Base-by-base conservation (phyloP, 1,140 invertebrate genomes). In the Zaprionus camerounensis region DNA sequence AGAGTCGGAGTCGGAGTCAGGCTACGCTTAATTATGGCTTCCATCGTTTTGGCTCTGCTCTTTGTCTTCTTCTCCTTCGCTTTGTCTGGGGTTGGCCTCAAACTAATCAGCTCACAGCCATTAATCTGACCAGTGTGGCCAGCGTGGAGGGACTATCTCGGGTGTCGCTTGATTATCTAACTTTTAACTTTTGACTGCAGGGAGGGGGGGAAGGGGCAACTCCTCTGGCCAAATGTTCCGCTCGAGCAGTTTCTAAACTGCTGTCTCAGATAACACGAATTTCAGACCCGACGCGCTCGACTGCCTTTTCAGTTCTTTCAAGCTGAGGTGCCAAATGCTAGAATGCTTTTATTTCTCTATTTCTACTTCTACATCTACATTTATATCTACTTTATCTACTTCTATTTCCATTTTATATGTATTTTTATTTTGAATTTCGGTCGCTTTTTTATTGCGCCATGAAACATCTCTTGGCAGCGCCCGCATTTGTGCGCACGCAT, bases 21-120 rank as follows among this genome's bases (percentile, higher is more conserved):
- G 67, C 73, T 87, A 74, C 81, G 71, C 75, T 84, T 87, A 87
- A 87, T 87, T 87, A 74, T 69, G 75, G 76, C 58, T 74, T 36
- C 69, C 62, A 63, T 34, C 22, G 68, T 26, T 69, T 26, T 36
- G 80, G 76, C 80, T 22, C 20, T 49, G 46, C 20, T 46, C 82
- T 82, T 87, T 76, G 75, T 72, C 51, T 69, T 67, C 11, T 26
- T 7, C 38, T 34, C 7, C 15, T 71, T 26, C 9, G n/a, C 77
- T 71, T 34, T 6, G 71, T 85, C 64, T 73, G 28, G 81, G 81
- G 61, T 90, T 90, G 85, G 85, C 85, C 85, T 72, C 76, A 85
- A 90, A 88, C 85, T 90, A 88, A 88, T 90, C 85, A 88, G 85
- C 81, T 88, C 69, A 76, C 57, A 80, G 85, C 85, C 85, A 90